Base-by-base conservation (phyloP, 2,888 invertebrate genomes). In the Oasisia sp. region DNA sequence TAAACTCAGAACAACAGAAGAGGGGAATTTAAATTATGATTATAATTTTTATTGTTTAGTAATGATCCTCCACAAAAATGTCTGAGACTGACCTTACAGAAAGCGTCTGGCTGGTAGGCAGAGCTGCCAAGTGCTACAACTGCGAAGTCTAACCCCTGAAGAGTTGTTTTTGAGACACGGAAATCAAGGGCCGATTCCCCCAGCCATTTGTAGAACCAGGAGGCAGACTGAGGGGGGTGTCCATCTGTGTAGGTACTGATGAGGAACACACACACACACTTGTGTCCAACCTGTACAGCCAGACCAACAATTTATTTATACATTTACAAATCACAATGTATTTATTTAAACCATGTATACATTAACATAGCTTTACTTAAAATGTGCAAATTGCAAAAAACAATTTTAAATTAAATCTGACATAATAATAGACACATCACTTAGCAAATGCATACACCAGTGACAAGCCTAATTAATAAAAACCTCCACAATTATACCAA, bases 121-220 rank as follows among this genome's bases (percentile, higher is more conserved):
- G 97, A 97, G 95, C 97, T 97, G 44, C 97, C 97, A 56, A 97
- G 95, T 8, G 97, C 97, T 95, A 97, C 97, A 2, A 97, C 96
- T 50, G 96, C 95, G 95, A 96, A 97, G 56, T 95, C 95, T 92
- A 97, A 93, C 45, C 96, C 96, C 38, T 95, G 95, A 32, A 97
- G 95, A n/a, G 96, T 94, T 19, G 95, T 95, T 93, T 97, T 97
- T 58, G 97, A 96, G 45, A 97, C 96, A 91, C 97, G 95, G 94
- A 97, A 97, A 94, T 97, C 97, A 89, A 96, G 96, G 0, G 97
- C 96, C 27, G 97, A 95, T 93, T 97, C 97, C 92, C 96, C 95
- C 32, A 97, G 94, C 97, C 97, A 97, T 93, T 97, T 96, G 94
- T 95, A 96, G 94, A 97, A 97, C 97, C 97, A 97, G 74, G 95